Base-by-base conservation (phyloP, 2,888 invertebrate genomes). In the Hirtodrosophila duncani region DNA sequence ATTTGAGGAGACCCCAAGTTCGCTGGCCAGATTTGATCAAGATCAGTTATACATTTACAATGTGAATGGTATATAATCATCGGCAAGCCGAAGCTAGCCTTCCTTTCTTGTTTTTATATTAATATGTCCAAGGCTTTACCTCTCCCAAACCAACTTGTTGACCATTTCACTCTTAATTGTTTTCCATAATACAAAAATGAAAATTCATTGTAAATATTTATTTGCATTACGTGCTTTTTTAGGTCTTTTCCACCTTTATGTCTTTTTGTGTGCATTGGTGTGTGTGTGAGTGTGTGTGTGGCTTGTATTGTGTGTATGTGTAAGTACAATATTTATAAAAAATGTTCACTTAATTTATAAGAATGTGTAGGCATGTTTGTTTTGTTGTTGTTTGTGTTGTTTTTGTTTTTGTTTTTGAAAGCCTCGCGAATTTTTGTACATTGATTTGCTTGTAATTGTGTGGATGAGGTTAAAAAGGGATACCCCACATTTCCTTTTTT, bases 211-310 rank as follows among this genome's bases (percentile, higher is more conserved):
- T 55, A 77, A 64, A 60, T 23, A 56, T 79, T 75, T 74, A 78
- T 69, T 74, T 44, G n/a, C n/a, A n/a, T n/a, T n/a, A n/a, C n/a
- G n/a, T 48, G 46, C 29, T 58, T 68, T 43, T 63, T 52, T 67
- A 81, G 81, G 77, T 62, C 36, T 70, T 63, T 49, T 62, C 80
- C 75, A 71, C n/a, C n/a, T n/a, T n/a, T n/a, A n/a, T 81, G 75
- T 77, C 75, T 77, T 77, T 41, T 56, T 57, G 38, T 81, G 68
- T 67, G 61, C 58, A 62, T 58, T 75, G 57, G 60, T 63, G 60
- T 67, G 59, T 39, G 65, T 70, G 52, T 46, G 53, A 57, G 43
- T 59, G 44, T 46, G 53, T 37, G 48, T 53, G 16, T 16, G 20
- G 21, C 11, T 36, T 21, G 20, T 23, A 18, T 17, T 11, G 11